A percentile compares a stretch with the other conserved stretches of the same genome.
Conservation (phyloP, 2,113 vertebrate genomes). For the Panurus biarmicus region DNA sequence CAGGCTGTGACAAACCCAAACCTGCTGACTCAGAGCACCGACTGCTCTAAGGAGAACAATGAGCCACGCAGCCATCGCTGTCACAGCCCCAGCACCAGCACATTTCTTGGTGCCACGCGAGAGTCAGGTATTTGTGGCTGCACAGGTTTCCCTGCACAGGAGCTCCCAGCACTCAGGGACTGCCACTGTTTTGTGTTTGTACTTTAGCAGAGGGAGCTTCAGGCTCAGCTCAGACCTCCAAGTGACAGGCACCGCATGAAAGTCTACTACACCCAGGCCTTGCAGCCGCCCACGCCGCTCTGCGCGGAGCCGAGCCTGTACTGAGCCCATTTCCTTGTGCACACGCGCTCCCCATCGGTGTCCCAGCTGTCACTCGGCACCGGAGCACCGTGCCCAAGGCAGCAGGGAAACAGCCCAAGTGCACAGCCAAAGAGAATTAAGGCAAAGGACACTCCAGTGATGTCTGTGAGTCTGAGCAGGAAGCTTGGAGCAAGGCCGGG, state of each 20-base stretch:
- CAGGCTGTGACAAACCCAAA: background rate
- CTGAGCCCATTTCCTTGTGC: background rate
- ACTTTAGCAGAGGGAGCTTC: background rate
- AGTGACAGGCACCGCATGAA: background rate
- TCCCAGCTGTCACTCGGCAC: background rate
- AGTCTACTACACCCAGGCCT: background rate
- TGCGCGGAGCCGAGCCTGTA: background rate
- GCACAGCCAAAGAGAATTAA: background rate
- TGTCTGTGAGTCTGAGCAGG: background rate
- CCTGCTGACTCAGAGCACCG: conserved; percentile 37
- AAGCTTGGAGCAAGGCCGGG: background rate
- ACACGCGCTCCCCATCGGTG: background rate
- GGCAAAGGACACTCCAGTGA: background rate
- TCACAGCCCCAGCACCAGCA: background rate
- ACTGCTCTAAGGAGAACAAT: conserved; percentile 23
- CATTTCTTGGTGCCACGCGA: background rate
- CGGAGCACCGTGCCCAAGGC: background rate
- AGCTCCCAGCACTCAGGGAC: background rate
- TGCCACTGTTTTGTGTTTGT: background rate
- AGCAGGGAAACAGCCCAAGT: background rate
- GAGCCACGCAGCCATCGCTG: background rate
- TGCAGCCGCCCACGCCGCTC: background rate
- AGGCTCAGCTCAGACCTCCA: background rate
- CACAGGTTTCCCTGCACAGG: background rate
- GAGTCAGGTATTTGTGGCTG: background rate